A percentile compares a stretch with the other conserved stretches of the same genome.
Conservation (phyloP, 2,888 invertebrate genomes). For the Orthosia cruda region DNA sequence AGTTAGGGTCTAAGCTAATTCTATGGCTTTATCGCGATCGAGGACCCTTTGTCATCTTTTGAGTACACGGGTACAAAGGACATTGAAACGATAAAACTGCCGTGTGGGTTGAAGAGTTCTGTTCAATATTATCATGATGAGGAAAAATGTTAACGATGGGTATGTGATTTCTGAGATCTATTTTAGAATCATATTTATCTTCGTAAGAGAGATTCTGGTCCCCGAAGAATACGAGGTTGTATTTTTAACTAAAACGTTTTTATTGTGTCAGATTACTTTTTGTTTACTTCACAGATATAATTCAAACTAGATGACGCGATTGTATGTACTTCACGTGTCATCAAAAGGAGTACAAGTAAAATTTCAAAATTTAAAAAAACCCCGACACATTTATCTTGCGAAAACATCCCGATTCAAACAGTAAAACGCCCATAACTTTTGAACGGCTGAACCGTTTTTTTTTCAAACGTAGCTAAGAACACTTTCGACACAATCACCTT, state of each 20-base stretch:
- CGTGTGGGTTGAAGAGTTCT: not conserved
- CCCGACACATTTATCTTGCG: too few relatives aligned
- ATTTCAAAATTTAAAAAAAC: too few relatives aligned
- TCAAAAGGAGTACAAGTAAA: too few relatives aligned
- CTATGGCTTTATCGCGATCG: conserved; percentile 35
- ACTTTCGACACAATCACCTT: too few relatives aligned
- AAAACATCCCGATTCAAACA: too few relatives aligned
- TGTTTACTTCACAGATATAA: not conserved
- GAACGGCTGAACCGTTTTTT: too few relatives aligned
- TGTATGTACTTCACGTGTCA: too few relatives aligned
- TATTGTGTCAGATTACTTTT: not conserved
- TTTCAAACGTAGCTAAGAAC: too few relatives aligned
- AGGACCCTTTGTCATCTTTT: conserved; percentile 8
- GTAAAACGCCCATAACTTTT: too few relatives aligned
- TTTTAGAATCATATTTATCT: not conserved
- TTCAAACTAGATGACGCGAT: too few relatives aligned
- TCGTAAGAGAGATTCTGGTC: not conserved
- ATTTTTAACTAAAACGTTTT: not conserved
- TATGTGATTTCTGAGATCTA: not conserved
- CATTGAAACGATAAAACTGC: not conserved
- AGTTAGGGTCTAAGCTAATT: conserved; percentile 19
- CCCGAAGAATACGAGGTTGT: not conserved
- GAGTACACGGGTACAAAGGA: conserved; percentile 12
- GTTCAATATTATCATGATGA: not conserved
- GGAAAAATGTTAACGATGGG: not conserved